These are phyloP conservation scores for Pentamera pediparva DNA, from an alignment of 53 echinoderm and acorn worm genomes.

Conservation along the genomic window DNA sequence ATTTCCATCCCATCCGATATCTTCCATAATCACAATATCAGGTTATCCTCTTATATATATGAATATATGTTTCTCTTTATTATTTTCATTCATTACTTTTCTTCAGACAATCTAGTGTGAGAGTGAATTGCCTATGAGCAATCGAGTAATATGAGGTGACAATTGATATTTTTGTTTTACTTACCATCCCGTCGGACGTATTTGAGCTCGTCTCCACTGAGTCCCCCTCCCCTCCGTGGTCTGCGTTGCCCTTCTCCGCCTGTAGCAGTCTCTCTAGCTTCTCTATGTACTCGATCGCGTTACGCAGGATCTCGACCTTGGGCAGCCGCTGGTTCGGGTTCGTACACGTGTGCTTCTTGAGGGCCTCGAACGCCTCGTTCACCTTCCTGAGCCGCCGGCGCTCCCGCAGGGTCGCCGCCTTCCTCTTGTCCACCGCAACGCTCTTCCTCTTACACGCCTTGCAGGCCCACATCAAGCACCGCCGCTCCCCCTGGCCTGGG, in stretches of 20 bases:
- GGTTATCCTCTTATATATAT: too few species aligned
- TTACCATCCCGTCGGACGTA: slow-evolving; percentile 97
- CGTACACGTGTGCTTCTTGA: slow-evolving; percentile 91
- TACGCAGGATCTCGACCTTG: slow-evolving; percentile 89
- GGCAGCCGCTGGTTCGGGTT: slow-evolving; percentile 94
- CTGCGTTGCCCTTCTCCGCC: slow-evolving; percentile 85
- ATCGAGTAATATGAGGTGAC: too few species aligned
- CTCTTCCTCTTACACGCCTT: slow-evolving; percentile 98
- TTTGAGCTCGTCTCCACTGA: slow-evolving; percentile 96
- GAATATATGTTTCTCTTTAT: too few species aligned
- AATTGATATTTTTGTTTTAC: too few species aligned
- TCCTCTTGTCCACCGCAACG: slow-evolving; percentile 96
- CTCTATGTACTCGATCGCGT: slow-evolving; percentile 99
- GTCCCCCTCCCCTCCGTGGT: slow-evolving; percentile 81
- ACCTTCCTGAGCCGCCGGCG: slow-evolving; percentile 85
- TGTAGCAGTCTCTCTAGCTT: slow-evolving; percentile 91
- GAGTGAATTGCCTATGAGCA: background rate
- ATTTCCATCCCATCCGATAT: too few species aligned
- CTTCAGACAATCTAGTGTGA: background rate
- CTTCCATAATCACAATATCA: too few species aligned
- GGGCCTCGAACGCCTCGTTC: slow-evolving; percentile 94
- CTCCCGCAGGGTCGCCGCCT: slow-evolving; percentile 95
- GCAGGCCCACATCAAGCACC: slow-evolving; percentile 97
- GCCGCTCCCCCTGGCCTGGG: slow-evolving; percentile 87
- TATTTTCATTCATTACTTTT: too few species aligned